Percentiles rank a stretch among this genome's conserved stretches.
These are phyloP conservation scores for Gasterosteus aculeatus DNA, from an alignment of 2,113 vertebrate species.

Conservation along the genomic window DNA sequence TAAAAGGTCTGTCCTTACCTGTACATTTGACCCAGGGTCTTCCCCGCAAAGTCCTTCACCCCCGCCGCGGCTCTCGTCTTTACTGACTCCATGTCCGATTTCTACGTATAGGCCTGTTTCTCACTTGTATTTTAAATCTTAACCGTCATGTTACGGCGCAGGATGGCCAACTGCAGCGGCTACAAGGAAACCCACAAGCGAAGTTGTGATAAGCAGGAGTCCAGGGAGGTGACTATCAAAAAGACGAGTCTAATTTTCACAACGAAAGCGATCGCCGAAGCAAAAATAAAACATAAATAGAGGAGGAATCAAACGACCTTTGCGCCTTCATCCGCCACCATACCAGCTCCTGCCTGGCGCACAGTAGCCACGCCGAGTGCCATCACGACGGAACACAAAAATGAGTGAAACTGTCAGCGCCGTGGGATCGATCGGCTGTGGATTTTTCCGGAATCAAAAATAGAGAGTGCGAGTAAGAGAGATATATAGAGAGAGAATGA, in stretches of 20 bases:
- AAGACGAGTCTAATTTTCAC: conserved; percentile 22
- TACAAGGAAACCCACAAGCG: conserved; percentile 61
- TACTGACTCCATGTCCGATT: conserved; percentile 91
- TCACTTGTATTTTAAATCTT: conserved; percentile 68
- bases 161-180: conserved; percentile 79
- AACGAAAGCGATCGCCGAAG: conserved; percentile 16
- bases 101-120: conserved; percentile 60
- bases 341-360: conserved; percentile 73
- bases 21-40: conserved; percentile 95
- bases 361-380: conserved; percentile 75
- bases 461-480: background rate
- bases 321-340: conserved; percentile 76
- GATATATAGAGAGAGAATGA: background rate
- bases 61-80: conserved; percentile 92
- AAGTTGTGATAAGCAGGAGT: conserved; percentile 34
- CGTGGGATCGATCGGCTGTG: conserved; percentile 3
- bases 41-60: conserved; percentile 95
- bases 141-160: conserved; percentile 78
- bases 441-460: background rate
- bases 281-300: conserved; percentile 44
- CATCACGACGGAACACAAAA: conserved; percentile 73
- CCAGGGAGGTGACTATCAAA: conserved; percentile 49
- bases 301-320: conserved; percentile 74
- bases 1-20: conserved; percentile 84
- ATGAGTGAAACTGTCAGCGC: conserved; percentile 23